A percentile compares a stretch with the other conserved stretches of the same genome.
phyloP scores from a whole-genome alignment of 1,140 invertebrate species.

The Aradophagus sp. region DNA sequence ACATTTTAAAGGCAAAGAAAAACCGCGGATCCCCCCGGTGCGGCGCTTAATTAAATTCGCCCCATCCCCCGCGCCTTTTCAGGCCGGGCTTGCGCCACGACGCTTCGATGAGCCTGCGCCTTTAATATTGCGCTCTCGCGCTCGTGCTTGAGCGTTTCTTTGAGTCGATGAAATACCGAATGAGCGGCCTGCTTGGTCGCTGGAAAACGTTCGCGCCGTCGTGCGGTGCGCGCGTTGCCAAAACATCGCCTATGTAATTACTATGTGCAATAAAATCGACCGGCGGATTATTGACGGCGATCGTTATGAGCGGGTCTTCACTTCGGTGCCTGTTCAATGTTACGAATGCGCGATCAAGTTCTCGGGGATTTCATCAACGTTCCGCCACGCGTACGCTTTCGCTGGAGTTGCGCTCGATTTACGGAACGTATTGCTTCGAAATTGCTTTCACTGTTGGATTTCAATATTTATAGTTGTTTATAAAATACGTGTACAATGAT shows the following conservation, averaged over 20 bases:
- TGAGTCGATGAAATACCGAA: slow-evolving; percentile 44
- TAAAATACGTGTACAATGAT: too few species aligned
- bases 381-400: too few species aligned
- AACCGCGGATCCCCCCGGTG: slow-evolving; percentile 26
- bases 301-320: too few species aligned
- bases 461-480: too few species aligned
- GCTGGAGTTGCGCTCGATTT: too few species aligned
- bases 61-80: slow-evolving; percentile 28
- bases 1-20: slow-evolving; percentile 48
- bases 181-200: slow-evolving; percentile 17
- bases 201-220: slow-evolving; percentile 33
- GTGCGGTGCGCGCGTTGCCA: slow-evolving; percentile 16
- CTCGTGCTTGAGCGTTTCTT: slow-evolving; percentile 25
- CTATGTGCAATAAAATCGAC: slow-evolving; percentile 10
- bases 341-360: too few species aligned
- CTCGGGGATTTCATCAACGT: too few species aligned
- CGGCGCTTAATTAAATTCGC: slow-evolving; percentile 46
- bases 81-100: slow-evolving; percentile 12
- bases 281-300: slow-evolving; percentile 6
- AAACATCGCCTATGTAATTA: slow-evolving; percentile 26
- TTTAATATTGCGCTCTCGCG: slow-evolving; percentile 32
- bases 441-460: too few species aligned
- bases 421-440: too few species aligned
- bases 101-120: slow-evolving; percentile 39
- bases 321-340: too few species aligned